Evolutionary conservation across 2,888 invertebrate genomes (phyloP).

Genomic region (Ecliptopera silaceata): DNA sequence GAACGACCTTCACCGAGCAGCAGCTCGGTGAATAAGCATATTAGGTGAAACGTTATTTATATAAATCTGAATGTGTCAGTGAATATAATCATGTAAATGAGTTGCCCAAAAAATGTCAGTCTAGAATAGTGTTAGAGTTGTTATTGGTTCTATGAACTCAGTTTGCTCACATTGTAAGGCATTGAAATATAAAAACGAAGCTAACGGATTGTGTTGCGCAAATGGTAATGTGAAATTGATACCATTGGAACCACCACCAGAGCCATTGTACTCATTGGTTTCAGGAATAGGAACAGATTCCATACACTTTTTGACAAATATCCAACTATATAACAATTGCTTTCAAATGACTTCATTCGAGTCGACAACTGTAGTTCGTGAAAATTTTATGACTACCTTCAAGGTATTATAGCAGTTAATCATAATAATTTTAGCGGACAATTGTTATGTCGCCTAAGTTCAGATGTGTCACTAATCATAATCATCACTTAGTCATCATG

Average conservation of each 20-base stretch:
- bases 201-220: conserved; percentile 44
- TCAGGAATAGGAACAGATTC: conserved; percentile 41
- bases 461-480: too few relatives aligned
- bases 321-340: conserved; percentile 45
- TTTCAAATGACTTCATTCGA: conserved; percentile 51
- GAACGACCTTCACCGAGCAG: too few relatives aligned
- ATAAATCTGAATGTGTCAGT: too few relatives aligned
- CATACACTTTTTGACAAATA: conserved; percentile 42
- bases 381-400: conserved; percentile 39
- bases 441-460: too few relatives aligned
- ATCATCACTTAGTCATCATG: too few relatives aligned
- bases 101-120: too few relatives aligned
- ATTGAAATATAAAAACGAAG: conserved; percentile 45
- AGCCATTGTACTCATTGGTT: conserved; percentile 43
- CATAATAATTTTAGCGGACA: too few relatives aligned
- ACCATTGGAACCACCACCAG: conserved; percentile 42
- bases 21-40: too few relatives aligned
- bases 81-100: too few relatives aligned
- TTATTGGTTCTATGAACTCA: conserved; percentile 22
- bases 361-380: conserved; percentile 37
- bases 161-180: conserved; percentile 42
- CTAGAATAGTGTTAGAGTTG: too few relatives aligned
- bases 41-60: too few relatives aligned
- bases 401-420: neutral
- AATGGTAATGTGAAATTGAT: conserved; percentile 43